Evolutionary conservation across 2,888 invertebrate genomes (phyloP).

Genomic region (Oscheius myriophilus): DNA sequence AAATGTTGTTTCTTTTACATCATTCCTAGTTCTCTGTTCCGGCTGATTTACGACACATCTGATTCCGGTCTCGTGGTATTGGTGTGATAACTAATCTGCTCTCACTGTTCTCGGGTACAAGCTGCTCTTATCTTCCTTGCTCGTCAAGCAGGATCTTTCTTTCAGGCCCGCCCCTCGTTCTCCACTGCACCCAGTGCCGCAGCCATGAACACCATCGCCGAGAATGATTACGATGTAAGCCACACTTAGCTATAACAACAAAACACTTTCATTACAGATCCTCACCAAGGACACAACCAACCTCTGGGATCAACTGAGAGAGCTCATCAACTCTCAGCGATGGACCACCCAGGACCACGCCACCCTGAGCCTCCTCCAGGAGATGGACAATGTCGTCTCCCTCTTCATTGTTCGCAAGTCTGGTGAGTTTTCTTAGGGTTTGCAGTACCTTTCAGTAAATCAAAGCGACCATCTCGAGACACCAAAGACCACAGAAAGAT

Average conservation of each 20-base stretch:
- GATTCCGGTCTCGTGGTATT: constrained; percentile 22
- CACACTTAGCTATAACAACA: background rate
- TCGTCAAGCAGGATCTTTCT: constrained; percentile 15
- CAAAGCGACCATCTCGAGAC: no score
- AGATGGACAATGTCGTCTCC: constrained; percentile 19
- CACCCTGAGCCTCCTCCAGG: constrained; percentile 20
- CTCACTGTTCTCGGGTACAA: constrained; percentile 7
- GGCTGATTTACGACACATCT: constrained; percentile 16
- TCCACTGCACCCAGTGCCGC: constrained; percentile 21
- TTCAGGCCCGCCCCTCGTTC: constrained; percentile 21
- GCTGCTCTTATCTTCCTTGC: constrained; percentile 20
- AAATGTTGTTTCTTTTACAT: no score
- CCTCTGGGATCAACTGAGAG: constrained; percentile 30
- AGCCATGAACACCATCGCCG: constrained; percentile 15
- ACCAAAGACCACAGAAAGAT: no score
- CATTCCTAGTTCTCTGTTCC: background rate
- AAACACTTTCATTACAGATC: constrained; percentile 16
- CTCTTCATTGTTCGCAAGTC: constrained; percentile 27
- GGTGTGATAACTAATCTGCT: constrained; percentile 15
- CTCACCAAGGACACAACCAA: constrained; percentile 26
- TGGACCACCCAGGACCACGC: constrained; percentile 33
- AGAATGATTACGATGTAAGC: constrained; percentile 27
- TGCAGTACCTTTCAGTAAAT: background rate
- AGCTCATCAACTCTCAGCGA: constrained; percentile 17
- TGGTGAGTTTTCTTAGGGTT: constrained; percentile 1